Evolutionary conservation across 2,113 vertebrate genomes (phyloP).

Genomic region (Bujurquina vittata): DNA sequence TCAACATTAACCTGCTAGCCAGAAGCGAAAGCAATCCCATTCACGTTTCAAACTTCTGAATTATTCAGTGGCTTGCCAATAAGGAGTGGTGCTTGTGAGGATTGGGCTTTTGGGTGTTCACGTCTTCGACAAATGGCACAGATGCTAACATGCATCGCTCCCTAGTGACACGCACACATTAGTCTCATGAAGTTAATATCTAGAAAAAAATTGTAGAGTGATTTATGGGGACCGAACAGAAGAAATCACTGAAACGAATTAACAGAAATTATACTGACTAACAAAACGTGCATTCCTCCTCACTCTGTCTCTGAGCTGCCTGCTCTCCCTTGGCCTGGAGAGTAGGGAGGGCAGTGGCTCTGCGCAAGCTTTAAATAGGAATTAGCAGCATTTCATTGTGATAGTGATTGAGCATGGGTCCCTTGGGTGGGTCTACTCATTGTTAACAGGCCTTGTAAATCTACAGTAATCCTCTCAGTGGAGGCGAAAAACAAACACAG

Average conservation of each 20-base stretch:
- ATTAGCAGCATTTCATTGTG: conserved; percentile 78
- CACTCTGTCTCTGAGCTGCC: neutral
- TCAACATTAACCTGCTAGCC: conserved; percentile 64
- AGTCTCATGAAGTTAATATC: conserved; percentile 39
- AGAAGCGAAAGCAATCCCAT: conserved; percentile 71
- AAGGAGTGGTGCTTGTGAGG: conserved; percentile 29
- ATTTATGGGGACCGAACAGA: conserved; percentile 24
- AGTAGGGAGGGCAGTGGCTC: conserved; percentile 58
- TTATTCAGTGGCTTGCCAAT: conserved; percentile 67
- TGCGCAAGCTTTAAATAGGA: conserved; percentile 74
- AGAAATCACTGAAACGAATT: conserved; percentile 28
- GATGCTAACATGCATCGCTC: conserved; percentile 32
- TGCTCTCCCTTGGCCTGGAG: conserved; percentile 22
- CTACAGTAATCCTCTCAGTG: conserved; percentile 74
- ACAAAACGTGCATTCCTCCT: conserved; percentile 12
- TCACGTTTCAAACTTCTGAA: conserved; percentile 66
- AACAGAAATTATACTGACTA: conserved; percentile 27
- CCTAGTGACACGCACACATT: conserved; percentile 37
- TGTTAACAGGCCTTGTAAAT: conserved; percentile 77
- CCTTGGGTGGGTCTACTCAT: conserved; percentile 65
- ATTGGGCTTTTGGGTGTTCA: conserved; percentile 60
- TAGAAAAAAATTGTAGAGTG: neutral
- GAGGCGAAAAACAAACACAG: conserved; percentile 40
- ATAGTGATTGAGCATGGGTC: conserved; percentile 74
- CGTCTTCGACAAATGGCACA: conserved; percentile 58